Evolutionary conservation across 2,888 invertebrate genomes (phyloP).

Genomic region (Zelleria hepariella): DNA sequence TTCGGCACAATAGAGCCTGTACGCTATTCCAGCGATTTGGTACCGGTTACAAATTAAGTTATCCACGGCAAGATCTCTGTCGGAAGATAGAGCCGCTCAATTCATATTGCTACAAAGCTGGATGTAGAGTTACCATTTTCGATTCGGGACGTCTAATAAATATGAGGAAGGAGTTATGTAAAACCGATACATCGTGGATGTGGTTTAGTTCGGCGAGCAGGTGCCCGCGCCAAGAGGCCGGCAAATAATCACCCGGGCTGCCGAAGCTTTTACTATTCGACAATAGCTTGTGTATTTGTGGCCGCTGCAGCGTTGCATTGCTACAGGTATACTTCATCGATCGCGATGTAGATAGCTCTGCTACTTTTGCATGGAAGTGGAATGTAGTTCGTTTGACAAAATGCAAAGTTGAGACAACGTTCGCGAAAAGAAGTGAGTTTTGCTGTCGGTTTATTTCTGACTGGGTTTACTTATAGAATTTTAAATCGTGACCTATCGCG

Average conservation of each 20-base stretch:
- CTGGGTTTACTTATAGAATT: not conserved
- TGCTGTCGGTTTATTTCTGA: not conserved
- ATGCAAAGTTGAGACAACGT: not conserved
- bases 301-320: not conserved
- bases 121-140: not conserved
- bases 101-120: not conserved
- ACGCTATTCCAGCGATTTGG: not conserved
- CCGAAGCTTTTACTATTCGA: not conserved
- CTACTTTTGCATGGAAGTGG: not conserved
- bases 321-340: not conserved
- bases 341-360: not conserved
- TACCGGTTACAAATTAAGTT: not conserved
- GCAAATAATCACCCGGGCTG: not conserved
- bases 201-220: constrained; percentile 24
- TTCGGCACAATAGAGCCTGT: constrained; percentile 20
- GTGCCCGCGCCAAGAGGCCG: constrained; percentile 17
- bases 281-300: constrained; percentile 9
- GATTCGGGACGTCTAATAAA: constrained; percentile 19
- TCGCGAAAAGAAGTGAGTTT: not conserved
- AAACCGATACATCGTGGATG: constrained; percentile 40
- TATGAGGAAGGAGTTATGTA: constrained; percentile 37
- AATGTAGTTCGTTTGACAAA: not conserved
- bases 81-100: not conserved
- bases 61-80: not conserved
- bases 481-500: not conserved